Evolutionary conservation across 2,888 invertebrate genomes (phyloP).

Genomic region (Troides helena): DNA sequence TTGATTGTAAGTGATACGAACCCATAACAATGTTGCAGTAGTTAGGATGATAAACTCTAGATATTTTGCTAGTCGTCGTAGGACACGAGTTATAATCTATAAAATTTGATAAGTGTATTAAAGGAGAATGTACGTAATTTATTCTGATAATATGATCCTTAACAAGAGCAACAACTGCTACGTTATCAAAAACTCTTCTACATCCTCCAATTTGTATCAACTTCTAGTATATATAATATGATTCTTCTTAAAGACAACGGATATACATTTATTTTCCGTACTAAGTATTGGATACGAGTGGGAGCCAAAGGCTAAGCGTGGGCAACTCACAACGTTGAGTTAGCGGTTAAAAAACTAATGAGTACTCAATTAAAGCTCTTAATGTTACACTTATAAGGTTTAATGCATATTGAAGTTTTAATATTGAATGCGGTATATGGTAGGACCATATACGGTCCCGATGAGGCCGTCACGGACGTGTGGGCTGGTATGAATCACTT

Average conservation of each 20-base stretch:
- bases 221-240: not conserved
- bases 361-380: slow-evolving; percentile 14
- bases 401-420: not conserved
- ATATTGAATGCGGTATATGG: slow-evolving; percentile 1
- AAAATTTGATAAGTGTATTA: no score
- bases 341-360: not conserved
- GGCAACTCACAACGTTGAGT: slow-evolving; percentile 13
- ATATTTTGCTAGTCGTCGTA: no score
- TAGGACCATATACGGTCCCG: slow-evolving; percentile 29
- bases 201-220: not conserved
- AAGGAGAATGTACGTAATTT: no score
- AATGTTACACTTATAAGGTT: not conserved
- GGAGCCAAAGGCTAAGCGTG: slow-evolving; percentile 28
- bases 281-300: slow-evolving; percentile 24
- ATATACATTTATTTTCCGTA: slow-evolving; percentile 27
- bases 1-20: no score
- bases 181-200: no score
- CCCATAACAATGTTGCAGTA: no score
- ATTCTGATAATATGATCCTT: no score
- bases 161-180: no score
- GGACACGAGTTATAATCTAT: no score
- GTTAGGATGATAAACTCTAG: no score
- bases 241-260: slow-evolving; percentile 20
- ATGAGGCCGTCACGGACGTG: slow-evolving; percentile 29
- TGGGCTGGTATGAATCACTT: slow-evolving; percentile 33